Evolutionary conservation across 2,888 invertebrate species (phyloP).

Genomic region (Rotaria socialis): DNA sequence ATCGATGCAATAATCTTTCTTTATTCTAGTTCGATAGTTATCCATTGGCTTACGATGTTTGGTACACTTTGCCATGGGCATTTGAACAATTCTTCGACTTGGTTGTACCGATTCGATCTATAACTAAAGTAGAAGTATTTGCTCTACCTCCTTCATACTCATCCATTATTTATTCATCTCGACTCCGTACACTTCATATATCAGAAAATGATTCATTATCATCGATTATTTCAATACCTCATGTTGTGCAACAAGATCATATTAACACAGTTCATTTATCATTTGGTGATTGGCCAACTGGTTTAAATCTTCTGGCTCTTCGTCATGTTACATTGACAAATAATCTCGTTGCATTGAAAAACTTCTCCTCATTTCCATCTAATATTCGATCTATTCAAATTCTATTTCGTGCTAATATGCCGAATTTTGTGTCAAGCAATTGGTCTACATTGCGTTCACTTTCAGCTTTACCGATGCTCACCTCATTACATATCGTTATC

Average conservation of each 20-base stretch:
- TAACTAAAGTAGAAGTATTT: slow-evolving; percentile 12
- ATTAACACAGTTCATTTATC: background rate
- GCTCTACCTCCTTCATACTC: background rate
- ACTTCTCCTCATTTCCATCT: background rate
- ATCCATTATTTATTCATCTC: background rate
- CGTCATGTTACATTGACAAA: background rate
- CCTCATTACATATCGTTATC: background rate
- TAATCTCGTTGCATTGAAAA: background rate
- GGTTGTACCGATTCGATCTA: background rate
- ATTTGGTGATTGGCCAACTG: background rate
- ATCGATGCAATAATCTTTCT: background rate
- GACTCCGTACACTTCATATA: background rate
- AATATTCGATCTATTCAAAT: background rate
- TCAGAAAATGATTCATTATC: background rate
- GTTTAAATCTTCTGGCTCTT: background rate
- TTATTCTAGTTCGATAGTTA: background rate
- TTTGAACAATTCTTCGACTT: background rate
- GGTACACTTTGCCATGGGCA: slow-evolving; percentile 10
- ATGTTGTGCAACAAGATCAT: background rate
- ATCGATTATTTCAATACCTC: background rate
- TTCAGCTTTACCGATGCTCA: background rate
- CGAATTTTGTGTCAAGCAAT: background rate
- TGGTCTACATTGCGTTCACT: background rate
- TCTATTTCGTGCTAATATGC: background rate
- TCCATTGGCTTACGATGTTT: background rate